Base-by-base conservation (phyloP, 2,797 vertebrate species). In the Rhinatrema bivittatum region DNA sequence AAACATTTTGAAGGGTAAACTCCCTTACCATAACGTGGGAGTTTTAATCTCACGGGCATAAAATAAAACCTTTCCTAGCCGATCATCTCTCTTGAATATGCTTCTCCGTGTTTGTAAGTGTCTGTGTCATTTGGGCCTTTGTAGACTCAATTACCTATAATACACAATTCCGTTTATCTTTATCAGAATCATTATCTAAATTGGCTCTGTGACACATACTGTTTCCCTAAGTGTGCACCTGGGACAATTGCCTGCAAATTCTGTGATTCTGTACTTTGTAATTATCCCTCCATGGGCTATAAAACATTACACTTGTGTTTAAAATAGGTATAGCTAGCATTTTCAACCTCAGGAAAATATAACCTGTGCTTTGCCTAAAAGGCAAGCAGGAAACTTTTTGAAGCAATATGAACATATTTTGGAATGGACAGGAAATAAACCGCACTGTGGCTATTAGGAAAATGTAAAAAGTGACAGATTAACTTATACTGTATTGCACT, bases 131-230 rank as follows among this genome's bases (percentile, higher is more conserved):
- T 47, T 65, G 68, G 74, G 83, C 76, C 72, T 72, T 75, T 65
- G 72, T 58, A 85, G 85, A 83, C 86, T 90, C 89, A 93, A 96
- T 96, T 95, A 95, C 87, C 89, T 91, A 88, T 84, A 89, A 93
- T 85, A 86, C 88, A 87, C 90, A 88, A 87, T 91, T 90, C 79
- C 84, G 87, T 93, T 93, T 91, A 92, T 93, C 91, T 94, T 91
- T 86, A 88, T 87, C 83, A 88, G 78, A 88, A 90, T 91, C 91
- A 92, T 94, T 94, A 96, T 87, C 91, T 93, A 93, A 93, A 98
- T 93, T 91, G 91, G 86, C 71, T 73, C 91, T 89, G 90, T 91
- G 91, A 93, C 92, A 95, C 93, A 79, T 79, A 86, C 69, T 60
- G 76, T 72, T 85, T 76, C 86, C 74, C 84, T 93, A 96, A 98